These are phyloP conservation scores for Ennomos erosarius DNA, from an alignment of 2,888 invertebrate genomes.

Conservation along the genomic window DNA sequence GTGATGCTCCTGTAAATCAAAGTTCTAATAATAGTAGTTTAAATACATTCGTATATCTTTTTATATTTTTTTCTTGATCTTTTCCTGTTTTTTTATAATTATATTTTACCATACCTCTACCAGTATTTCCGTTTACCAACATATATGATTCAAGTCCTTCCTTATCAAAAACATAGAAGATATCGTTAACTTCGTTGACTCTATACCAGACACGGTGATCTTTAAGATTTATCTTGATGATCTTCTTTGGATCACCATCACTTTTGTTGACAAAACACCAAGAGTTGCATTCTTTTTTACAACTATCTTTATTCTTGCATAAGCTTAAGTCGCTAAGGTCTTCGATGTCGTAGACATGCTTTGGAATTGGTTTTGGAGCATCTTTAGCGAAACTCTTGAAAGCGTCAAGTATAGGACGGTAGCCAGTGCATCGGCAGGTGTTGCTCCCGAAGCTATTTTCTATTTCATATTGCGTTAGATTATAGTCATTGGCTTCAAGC, in stretches of 20 bases:
- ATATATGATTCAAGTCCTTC: slow-evolving; percentile 78
- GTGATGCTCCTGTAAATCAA: slow-evolving; percentile 66
- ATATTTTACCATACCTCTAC: slow-evolving; percentile 79
- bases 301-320: slow-evolving; percentile 55
- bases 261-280: slow-evolving; percentile 62
- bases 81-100: too few relatives aligned
- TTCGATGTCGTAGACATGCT: slow-evolving; percentile 76
- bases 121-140: slow-evolving; percentile 90
- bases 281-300: slow-evolving; percentile 55
- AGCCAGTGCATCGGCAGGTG: slow-evolving; percentile 93
- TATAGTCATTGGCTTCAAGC: slow-evolving; percentile 41
- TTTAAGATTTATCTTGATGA: slow-evolving; percentile 57
- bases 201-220: slow-evolving; percentile 81
- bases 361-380: slow-evolving; percentile 67
- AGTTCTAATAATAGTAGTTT: not conserved
- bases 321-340: slow-evolving; percentile 58
- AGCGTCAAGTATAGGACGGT: slow-evolving; percentile 90
- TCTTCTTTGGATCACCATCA: slow-evolving; percentile 43
- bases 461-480: slow-evolving; percentile 74
- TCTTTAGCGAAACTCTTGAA: slow-evolving; percentile 90
- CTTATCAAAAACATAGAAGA: slow-evolving; percentile 76
- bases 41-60: too few relatives aligned
- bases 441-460: slow-evolving; percentile 91
- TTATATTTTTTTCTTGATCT: too few relatives aligned
- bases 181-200: slow-evolving; percentile 73